A percentile compares a stretch with the other conserved stretches of the same genome.
These are phyloP conservation scores for Acrobasis repandana DNA, from an alignment of 2,888 invertebrate species.

Conservation along the genomic window DNA sequence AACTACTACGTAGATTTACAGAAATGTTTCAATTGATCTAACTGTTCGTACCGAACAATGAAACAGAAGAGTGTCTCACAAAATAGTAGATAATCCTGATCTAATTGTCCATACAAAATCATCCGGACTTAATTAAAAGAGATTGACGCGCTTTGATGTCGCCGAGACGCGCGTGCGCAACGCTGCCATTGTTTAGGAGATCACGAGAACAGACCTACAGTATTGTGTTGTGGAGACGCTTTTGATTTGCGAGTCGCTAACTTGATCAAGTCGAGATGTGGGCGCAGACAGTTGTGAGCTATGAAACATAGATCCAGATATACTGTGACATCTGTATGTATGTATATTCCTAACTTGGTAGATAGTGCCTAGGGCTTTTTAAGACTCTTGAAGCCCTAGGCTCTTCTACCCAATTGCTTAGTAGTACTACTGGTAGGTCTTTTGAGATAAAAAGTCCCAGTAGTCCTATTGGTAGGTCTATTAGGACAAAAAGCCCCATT, in stretches of 20 bases:
- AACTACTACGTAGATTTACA: background rate
- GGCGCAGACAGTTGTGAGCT: no score
- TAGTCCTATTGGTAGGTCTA: no score
- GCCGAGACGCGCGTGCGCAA: slow-evolving; percentile 32
- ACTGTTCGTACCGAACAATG: background rate
- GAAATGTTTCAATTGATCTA: background rate
- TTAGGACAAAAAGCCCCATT: no score
- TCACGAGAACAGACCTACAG: slow-evolving; percentile 31
- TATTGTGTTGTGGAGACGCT: slow-evolving; percentile 21
- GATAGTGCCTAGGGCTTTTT: no score
- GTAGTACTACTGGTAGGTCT: no score
- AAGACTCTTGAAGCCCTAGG: no score
- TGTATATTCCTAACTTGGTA: no score
- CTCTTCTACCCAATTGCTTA: no score
- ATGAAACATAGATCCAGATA: no score
- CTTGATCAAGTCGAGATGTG: no score
- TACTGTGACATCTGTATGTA: no score
- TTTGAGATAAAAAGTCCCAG: no score
- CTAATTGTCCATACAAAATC: slow-evolving; percentile 56
- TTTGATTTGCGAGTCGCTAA: slow-evolving; percentile 28
- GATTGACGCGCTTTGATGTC: slow-evolving; percentile 44
- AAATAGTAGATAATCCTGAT: slow-evolving; percentile 26
- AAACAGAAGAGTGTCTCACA: slow-evolving; percentile 8
- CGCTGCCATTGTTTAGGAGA: slow-evolving; percentile 45
- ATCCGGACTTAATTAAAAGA: slow-evolving; percentile 49